These are phyloP conservation scores for Megaceryle torquata DNA, from an alignment of 2,113 vertebrate genomes.

Conservation along the genomic window DNA sequence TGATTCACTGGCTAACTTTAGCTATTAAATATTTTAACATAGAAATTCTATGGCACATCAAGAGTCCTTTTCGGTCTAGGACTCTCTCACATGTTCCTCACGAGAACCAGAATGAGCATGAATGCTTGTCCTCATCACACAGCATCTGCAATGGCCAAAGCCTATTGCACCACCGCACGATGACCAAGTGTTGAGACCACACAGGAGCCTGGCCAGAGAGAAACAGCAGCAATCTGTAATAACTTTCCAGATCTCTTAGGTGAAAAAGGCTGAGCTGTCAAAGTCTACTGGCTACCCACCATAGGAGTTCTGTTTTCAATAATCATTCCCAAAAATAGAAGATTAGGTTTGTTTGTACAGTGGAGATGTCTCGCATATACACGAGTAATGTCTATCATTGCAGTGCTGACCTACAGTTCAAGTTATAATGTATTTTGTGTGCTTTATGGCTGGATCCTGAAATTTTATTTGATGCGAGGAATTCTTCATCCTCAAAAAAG, in stretches of 20 bases:
- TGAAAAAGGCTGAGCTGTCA: background rate
- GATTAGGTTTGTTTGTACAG: background rate
- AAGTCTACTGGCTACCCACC: background rate
- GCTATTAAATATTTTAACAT: background rate
- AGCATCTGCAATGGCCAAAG: background rate
- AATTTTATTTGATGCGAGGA: background rate
- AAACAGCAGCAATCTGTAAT: background rate
- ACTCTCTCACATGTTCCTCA: background rate
- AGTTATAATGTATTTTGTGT: slow-evolving; percentile 5
- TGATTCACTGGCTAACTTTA: background rate
- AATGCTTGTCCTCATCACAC: background rate
- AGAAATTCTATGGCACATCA: background rate
- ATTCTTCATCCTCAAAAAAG: background rate
- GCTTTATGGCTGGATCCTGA: background rate
- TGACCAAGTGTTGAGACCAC: background rate
- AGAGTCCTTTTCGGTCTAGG: background rate
- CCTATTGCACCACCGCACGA: accelerated
- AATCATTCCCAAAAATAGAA: background rate
- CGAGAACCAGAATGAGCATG: accelerated
- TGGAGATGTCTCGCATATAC: background rate
- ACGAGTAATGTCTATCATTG: background rate
- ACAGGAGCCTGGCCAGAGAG: background rate
- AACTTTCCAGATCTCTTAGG: background rate
- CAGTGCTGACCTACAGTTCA: slow-evolving; percentile 3
- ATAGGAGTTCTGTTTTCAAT: slow-evolving; percentile 19